Evolutionary conservation across 2,113 vertebrate genomes (phyloP).

Genomic region (Nycticorax nycticorax): DNA sequence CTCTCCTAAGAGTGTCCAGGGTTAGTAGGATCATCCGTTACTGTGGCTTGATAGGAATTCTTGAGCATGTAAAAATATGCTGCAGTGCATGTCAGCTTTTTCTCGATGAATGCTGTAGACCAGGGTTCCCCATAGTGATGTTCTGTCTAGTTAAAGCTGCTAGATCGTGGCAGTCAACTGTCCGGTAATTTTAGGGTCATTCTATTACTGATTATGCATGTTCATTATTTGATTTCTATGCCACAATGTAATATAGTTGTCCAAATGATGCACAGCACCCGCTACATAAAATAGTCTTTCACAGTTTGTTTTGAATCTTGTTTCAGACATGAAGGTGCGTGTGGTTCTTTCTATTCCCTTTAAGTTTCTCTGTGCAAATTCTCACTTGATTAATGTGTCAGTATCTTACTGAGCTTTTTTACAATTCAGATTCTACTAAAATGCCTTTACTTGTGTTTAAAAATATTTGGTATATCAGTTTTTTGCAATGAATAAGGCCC

Average conservation of each 20-base stretch:
- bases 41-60: neutral
- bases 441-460: neutral
- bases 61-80: neutral
- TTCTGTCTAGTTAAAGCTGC: neutral
- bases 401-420: neutral
- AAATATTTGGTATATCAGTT: neutral
- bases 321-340: neutral
- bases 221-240: neutral
- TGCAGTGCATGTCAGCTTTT: neutral
- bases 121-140: neutral
- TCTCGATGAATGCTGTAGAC: neutral
- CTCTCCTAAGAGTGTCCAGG: neutral
- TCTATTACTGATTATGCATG: neutral
- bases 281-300: neutral
- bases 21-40: neutral
- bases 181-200: neutral
- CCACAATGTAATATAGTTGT: neutral
- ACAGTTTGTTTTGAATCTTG: neutral
- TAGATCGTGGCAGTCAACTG: neutral
- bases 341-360: neutral
- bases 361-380: neutral
- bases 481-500: neutral
- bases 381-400: neutral
- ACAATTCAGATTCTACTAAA: neutral
- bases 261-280: neutral